Base-by-base conservation (phyloP, 2,888 invertebrate genomes). In the Agrotis ipsilon region DNA sequence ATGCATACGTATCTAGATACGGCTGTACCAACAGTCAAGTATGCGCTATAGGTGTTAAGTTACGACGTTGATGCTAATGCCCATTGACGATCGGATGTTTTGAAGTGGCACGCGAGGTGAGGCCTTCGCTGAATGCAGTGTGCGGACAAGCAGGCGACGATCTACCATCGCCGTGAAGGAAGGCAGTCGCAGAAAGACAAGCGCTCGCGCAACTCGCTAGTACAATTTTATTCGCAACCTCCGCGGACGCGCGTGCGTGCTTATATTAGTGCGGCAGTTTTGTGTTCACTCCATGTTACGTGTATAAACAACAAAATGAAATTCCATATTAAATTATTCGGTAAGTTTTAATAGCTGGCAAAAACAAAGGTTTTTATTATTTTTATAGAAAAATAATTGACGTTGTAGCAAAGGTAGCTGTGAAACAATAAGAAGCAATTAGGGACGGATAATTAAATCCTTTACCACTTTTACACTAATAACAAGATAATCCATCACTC, bases 151-250 rank as follows among this genome's bases (percentile, higher is more conserved):
- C 82, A 81, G 83, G 81, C 82, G 77, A 77, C 73, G 68, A 80
- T 72, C 62, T 70, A 64, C 70, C 71, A 70, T 68, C 60, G 63
- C 59, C 54, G 75, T 65, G 65, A 75, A 75, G 73, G 77, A 84
- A 84, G 89, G 87, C 94, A 94, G 95, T 94, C 91, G 90, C 88
- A 87, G 88, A 86, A 91, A 92, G 89, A 87, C 91, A 82, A 83
- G 91, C 95, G 94, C 89, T 86, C 91, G 92, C 94, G 94, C 93
- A 92, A 59, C 89, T 83, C 94, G 94, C 90, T 62, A 82, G 77
- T 79, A 75, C 68, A 75, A 80, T 79, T 39, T 39, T 39, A 39
- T 39, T 86, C 82, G 84, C 83, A 84, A 82, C 72, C 80, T 83
- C 81, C 73, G 80, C 74, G 76, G 80, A 82, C 85, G 86, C 87